phyloP scores from a whole-genome alignment of 2,888 invertebrate species.

The Andrena haemorrhoa region DNA sequence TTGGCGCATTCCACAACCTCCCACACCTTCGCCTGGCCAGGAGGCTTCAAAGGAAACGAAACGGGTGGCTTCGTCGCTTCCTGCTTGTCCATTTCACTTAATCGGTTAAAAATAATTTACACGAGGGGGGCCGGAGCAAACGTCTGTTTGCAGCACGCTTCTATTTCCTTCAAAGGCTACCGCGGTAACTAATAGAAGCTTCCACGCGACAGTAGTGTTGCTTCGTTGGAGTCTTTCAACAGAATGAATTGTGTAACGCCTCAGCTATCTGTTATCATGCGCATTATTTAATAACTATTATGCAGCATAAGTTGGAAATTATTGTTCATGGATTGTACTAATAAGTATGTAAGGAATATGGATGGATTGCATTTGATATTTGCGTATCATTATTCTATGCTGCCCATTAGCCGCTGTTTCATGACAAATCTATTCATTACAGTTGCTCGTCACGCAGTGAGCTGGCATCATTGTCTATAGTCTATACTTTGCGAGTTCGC shows the following conservation, averaged over 20 bases:
- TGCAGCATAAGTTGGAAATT: not conserved
- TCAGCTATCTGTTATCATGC: constrained; percentile 30
- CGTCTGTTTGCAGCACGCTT: not conserved
- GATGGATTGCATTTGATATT: constrained; percentile 2
- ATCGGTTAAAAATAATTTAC: not conserved
- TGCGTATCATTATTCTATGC: not conserved
- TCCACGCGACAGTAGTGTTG: constrained; percentile 10
- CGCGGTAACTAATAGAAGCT: not conserved
- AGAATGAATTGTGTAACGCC: constrained; percentile 37
- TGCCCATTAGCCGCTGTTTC: constrained; percentile 2
- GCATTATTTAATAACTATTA: constrained; percentile 12
- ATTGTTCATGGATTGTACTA: not conserved
- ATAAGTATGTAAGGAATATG: not conserved
- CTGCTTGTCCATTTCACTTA: not conserved
- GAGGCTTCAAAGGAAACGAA: constrained; percentile 39
- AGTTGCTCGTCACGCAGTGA: constrained; percentile 8
- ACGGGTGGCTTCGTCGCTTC: constrained; percentile 23
- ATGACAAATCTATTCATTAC: constrained; percentile 3
- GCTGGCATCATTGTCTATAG: constrained; percentile 10
- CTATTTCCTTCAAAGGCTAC: not conserved
- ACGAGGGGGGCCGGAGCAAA: not conserved
- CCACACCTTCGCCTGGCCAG: constrained; percentile 79
- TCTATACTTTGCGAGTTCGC: not conserved
- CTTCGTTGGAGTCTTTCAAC: not conserved
- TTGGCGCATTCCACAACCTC: constrained; percentile 67